Evolutionary conservation across 2,113 vertebrate species (phyloP).

Genomic region (Python bivittatus): DNA sequence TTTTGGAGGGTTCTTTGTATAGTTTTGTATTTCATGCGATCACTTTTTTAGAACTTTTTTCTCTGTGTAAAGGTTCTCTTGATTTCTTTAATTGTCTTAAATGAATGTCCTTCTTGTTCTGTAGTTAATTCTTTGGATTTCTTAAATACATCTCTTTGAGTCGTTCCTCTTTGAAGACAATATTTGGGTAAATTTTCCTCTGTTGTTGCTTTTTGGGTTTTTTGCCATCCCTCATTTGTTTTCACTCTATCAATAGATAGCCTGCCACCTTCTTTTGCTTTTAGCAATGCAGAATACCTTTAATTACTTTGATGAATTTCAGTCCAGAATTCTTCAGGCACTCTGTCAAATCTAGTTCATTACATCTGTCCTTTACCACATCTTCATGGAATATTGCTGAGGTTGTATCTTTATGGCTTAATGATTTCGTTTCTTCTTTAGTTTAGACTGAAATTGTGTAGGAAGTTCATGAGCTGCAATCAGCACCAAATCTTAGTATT

Average conservation of each 20-base stretch:
- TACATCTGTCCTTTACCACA: background rate
- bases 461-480: background rate
- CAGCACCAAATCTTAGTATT: background rate
- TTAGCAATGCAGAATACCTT: background rate
- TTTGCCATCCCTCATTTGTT: background rate
- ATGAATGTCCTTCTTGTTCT: background rate
- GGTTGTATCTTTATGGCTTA: background rate
- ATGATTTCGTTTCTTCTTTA: background rate
- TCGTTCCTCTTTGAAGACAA: background rate
- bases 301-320: background rate
- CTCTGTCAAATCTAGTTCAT: background rate
- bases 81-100: background rate
- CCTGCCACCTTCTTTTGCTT: background rate
- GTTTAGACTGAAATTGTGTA: background rate
- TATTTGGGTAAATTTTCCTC: background rate
- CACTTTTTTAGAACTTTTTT: background rate
- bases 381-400: background rate
- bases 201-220: background rate
- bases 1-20: background rate
- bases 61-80: background rate
- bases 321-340: background rate
- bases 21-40: background rate
- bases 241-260: background rate
- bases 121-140: background rate
- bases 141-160: background rate